A percentile compares a stretch with the other conserved stretches of the same genome.
Conservation (phyloP, 37 sponge, comb jelly and placozoan species). For the Geodia barretti region DNA sequence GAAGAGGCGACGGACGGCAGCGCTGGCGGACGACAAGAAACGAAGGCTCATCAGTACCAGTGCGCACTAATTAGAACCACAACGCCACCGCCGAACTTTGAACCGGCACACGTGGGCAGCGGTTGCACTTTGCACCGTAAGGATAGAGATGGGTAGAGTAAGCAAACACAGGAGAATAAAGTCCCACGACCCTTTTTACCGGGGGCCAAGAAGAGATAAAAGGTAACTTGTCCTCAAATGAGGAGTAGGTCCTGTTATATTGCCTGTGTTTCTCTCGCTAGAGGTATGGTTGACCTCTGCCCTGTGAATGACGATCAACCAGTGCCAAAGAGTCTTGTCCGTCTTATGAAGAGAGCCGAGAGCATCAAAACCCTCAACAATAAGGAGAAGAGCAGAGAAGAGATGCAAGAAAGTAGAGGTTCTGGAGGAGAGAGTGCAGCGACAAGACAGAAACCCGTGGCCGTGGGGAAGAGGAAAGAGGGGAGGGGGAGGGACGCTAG, state of each 20-base stretch:
- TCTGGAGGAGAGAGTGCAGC: not conserved
- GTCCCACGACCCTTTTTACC: conserved; percentile 77
- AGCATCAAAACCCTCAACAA: too few species aligned
- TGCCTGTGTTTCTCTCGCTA: too few species aligned
- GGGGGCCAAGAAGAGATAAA: conserved; percentile 47
- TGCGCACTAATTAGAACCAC: not conserved
- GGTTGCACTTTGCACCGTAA: not conserved
- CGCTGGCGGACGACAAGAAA: not conserved
- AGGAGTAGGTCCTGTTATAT: not conserved
- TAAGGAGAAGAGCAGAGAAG: too few species aligned
- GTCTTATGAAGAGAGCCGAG: conserved; percentile 28
- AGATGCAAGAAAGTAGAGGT: too few species aligned
- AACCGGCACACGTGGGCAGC: not conserved
- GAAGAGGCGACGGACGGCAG: too few species aligned
- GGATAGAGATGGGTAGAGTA: conserved; percentile 47
- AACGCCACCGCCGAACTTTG: not conserved
- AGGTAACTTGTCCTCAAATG: conserved; percentile 11
- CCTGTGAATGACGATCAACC: conserved; percentile 57
- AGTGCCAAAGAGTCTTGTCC: conserved; percentile 41
- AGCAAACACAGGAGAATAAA: conserved; percentile 70
- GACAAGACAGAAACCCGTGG: not conserved
- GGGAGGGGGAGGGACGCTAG: too few species aligned
- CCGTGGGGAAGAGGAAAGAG: not conserved
- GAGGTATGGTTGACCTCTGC: conserved; percentile 21
- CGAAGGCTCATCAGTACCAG: conserved; percentile 4